A percentile compares a stretch with the other conserved stretches of the same genome.
phyloP scores from a whole-genome alignment of 2,113 vertebrate species.

The Morone saxatilis region DNA sequence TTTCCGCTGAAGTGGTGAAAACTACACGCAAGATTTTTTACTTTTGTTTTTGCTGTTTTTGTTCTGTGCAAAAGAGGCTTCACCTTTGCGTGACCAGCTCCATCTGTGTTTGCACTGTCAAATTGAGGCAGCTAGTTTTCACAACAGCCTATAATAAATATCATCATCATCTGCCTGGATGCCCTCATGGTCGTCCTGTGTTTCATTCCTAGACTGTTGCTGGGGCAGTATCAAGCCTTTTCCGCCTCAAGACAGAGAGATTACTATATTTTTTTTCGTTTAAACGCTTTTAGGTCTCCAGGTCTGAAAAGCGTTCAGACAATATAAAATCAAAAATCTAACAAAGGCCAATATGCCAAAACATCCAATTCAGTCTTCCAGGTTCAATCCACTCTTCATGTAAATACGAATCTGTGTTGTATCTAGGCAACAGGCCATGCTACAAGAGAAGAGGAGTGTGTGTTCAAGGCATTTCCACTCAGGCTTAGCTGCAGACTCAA shows the following conservation, averaged over 20 bases:
- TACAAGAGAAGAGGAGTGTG: constrained; percentile 25
- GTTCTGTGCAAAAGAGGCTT: constrained; percentile 28
- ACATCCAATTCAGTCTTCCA: constrained; percentile 34
- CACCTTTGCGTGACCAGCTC: constrained; percentile 42
- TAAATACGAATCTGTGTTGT: constrained; percentile 59
- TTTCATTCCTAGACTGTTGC: constrained; percentile 14
- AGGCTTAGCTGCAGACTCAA: constrained; percentile 49
- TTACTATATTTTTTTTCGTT: neutral
- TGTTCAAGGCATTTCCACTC: constrained; percentile 55
- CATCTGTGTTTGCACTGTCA: constrained; percentile 34
- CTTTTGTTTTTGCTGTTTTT: constrained; percentile 25
- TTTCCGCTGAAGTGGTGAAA: constrained; percentile 33
- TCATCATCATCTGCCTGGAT: constrained; percentile 18
- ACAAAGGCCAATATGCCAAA: constrained; percentile 5
- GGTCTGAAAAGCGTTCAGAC: neutral
- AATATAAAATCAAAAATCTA: constrained; percentile 31
- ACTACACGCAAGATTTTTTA: constrained; percentile 9
- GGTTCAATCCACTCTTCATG: constrained; percentile 31
- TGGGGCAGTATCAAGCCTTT: neutral
- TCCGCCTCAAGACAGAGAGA: neutral
- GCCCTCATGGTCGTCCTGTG: neutral
- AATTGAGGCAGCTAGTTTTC: constrained; percentile 25
- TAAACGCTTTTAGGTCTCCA: neutral
- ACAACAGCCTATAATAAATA: constrained; percentile 17
- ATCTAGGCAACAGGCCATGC: constrained; percentile 74